Base-by-base conservation (phyloP, 2,113 vertebrate genomes). In the Electrona antarctica region DNA sequence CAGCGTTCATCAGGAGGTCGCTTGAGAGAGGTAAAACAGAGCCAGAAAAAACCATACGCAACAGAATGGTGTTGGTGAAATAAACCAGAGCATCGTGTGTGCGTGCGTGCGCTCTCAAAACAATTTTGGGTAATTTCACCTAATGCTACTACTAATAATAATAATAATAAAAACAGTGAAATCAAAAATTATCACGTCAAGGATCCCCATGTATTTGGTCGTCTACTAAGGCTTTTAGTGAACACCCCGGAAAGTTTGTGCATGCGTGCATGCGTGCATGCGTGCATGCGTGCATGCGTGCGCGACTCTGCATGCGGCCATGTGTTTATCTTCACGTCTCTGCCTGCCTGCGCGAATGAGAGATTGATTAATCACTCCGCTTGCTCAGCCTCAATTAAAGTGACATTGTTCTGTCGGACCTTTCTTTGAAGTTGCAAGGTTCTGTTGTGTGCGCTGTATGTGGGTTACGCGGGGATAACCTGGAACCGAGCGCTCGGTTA, bases 341-440 rank as follows among this genome's bases (percentile, higher is more conserved):
- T 21, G 21, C 21, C 46, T 15, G 58, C 47, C 21, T 59, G n/a
- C 59, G 60, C 47, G 13, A n/a, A 28, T 1, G 62, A 75, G 60
- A 46, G 6, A 70, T 10, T 2, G 7, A 62, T 77, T 48, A 67
- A 71, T 83, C 80, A 29, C 28, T 57, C 7, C 46, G 6, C 7
- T 2, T 14, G 1, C 33, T 41, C 12, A 73, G 9, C 48, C 48
- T 50, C 57, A 21, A 10, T 84, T 72, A 63, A 52, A 47, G n/a
- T 73, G 65, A 73, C 1, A 3, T 14, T 11, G 48, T 56, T 21
- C 63, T 49, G 33, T 41, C 33, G 81, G 59, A n/a, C 3, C 3
- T 52, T 7, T 6, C 69, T 57, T 71, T 60, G 29, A 71, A 58
- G 46, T 45, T 7, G 46, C 33, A 41, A 2, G 21, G 11, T 2